phyloP scores from a whole-genome alignment of 1,140 invertebrate species.

The Helicoverpa zea region DNA sequence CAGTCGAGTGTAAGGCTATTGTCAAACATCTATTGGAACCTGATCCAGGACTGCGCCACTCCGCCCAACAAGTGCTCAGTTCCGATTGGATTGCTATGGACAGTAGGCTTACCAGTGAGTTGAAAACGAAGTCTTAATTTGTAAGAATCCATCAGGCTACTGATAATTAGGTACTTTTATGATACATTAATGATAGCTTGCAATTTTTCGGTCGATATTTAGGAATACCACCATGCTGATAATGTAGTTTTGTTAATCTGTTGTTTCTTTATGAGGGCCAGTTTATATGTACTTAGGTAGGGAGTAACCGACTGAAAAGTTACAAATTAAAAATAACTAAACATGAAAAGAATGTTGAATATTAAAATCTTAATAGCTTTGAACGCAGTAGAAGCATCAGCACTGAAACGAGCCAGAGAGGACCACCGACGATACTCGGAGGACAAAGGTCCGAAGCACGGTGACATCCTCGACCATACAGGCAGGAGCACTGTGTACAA shows the following conservation, averaged over 20 bases:
- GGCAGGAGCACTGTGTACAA: slow-evolving; percentile 69
- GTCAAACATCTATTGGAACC: slow-evolving; percentile 90
- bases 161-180: neutral
- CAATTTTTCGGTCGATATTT: no score
- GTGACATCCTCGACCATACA: slow-evolving; percentile 72
- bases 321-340: neutral
- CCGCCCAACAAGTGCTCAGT: slow-evolving; percentile 69
- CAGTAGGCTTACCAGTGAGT: slow-evolving; percentile 80
- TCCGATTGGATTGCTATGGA: slow-evolving; percentile 86
- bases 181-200: neutral
- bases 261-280: no score
- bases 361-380: slow-evolving; percentile 62
- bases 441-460: slow-evolving; percentile 63
- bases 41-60: slow-evolving; percentile 79
- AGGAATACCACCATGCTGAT: no score
- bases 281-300: no score
- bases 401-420: slow-evolving; percentile 78
- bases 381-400: slow-evolving; percentile 81
- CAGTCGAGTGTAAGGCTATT: slow-evolving; percentile 87
- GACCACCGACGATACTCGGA: slow-evolving; percentile 71
- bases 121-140: slow-evolving; percentile 19
- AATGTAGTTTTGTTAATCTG: no score
- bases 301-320: no score
- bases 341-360: neutral
- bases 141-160: neutral